Conservation (phyloP, 2,797 vertebrate species). For the Gymnothorax javanicus region DNA sequence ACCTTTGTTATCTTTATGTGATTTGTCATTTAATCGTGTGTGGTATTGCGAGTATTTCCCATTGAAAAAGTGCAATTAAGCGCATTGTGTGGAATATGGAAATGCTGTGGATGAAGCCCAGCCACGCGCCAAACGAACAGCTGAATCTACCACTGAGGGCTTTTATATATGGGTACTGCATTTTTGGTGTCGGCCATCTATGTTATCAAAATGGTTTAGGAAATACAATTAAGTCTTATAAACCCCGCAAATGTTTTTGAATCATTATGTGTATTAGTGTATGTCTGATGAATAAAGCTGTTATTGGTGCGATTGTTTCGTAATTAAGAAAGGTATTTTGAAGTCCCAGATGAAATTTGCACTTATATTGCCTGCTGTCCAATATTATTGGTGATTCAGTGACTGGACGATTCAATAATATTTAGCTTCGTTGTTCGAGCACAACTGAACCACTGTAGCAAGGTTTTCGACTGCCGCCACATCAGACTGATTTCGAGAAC, state of each 20-base stretch:
- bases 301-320: background rate
- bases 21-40: slow-evolving; percentile 9
- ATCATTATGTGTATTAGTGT: background rate
- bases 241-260: background rate
- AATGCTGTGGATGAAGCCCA: background rate
- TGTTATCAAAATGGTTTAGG: background rate
- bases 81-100: background rate
- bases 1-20: slow-evolving; percentile 42
- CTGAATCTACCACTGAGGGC: background rate
- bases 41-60: background rate
- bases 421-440: background rate
- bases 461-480: background rate
- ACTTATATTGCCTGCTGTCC: background rate
- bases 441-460: background rate
- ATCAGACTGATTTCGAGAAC: too few relatives aligned
- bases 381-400: background rate
- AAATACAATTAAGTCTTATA: background rate
- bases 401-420: background rate
- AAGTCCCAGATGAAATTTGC: background rate
- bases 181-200: background rate
- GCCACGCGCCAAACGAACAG: background rate
- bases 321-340: background rate
- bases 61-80: background rate
- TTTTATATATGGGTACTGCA: background rate
- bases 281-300: background rate